Evolutionary conservation across 2,797 vertebrate genomes (phyloP), one percentile per base, ranked within the genome.

Genomic region (Coracias cyanogaster): DNA sequence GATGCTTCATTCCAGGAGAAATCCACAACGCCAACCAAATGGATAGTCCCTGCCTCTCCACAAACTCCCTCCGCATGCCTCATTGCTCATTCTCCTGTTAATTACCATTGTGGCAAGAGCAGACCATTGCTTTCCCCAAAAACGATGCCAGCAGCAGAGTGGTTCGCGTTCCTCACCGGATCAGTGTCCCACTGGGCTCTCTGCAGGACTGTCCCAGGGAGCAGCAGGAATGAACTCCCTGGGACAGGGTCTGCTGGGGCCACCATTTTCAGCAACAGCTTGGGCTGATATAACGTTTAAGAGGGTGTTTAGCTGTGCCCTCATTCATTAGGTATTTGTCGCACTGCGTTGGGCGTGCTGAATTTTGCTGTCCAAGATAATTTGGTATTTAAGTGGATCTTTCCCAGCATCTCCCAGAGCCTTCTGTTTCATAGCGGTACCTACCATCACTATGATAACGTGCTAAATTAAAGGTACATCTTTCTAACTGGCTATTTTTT

Each of bases 161-260:
- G 5, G 49, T 39, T 4, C 0, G 0, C 49, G 35, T 16, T 18
- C 24, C 2, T 19, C 2, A 1, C 39, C 28, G 51, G 41, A 8
- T 25, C 22, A 1, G 11, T 21, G 58, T 16, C 55, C 55, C 55
- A 60, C 10, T 1, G 10, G 33, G 57, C 24, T 60, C 57, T 58
- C 41, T 3, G 35, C 18, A 14, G 73, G 49, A 41, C n/a, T 24
- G 21, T 4, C 57, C 3, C 2, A 20, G 48, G 11, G 41, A 31
- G 35, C 22, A 33, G 49, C 12, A 64, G 20, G 52, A 41, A 51
- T 1, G 8, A n/a, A 3, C 7, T 25, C 14, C 18, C 33, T 7
- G 16, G 21, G 26, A 28, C 26, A 28, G 48, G 24, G 26, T 6
- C 8, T 5, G 12, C 26, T 43, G 45, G 55, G 48, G 13, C 29